Conservation (phyloP, 2,797 vertebrate genomes). For the Tauraco hartlaubi region DNA sequence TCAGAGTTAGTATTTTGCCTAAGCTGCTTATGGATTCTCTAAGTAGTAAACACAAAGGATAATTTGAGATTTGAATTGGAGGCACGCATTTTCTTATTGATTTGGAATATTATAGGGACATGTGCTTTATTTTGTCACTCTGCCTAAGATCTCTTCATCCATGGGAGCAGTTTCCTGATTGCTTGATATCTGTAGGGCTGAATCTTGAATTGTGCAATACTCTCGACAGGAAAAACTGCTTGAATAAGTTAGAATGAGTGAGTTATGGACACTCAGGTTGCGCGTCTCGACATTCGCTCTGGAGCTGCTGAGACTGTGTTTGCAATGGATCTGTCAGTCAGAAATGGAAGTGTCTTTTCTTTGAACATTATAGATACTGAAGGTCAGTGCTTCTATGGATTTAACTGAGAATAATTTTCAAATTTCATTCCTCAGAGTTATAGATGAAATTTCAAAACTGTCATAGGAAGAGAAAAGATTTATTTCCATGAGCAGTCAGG, state of each 20-base stretch:
- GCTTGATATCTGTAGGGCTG: neutral
- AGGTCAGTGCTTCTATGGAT: conserved; percentile 16
- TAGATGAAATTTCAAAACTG: conserved; percentile 18
- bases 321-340: conserved; percentile 30
- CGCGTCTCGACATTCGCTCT: neutral
- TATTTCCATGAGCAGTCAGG: neutral
- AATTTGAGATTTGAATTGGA: neutral
- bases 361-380: neutral
- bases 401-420: conserved; percentile 19
- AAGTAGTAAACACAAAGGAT: neutral
- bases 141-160: neutral
- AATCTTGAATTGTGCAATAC: neutral
- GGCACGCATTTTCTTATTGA: neutral
- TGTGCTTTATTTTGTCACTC: neutral
- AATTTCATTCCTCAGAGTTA: neutral
- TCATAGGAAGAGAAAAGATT: neutral
- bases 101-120: neutral
- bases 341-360: conserved; percentile 9
- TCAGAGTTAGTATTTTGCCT: neutral
- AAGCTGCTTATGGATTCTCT: neutral
- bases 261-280: neutral
- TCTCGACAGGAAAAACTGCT: neutral
- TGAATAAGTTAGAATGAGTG: neutral
- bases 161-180: neutral
- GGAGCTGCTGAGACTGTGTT: neutral